Base-by-base conservation (phyloP, 2,113 vertebrate species). In the Tringa solitaria region DNA sequence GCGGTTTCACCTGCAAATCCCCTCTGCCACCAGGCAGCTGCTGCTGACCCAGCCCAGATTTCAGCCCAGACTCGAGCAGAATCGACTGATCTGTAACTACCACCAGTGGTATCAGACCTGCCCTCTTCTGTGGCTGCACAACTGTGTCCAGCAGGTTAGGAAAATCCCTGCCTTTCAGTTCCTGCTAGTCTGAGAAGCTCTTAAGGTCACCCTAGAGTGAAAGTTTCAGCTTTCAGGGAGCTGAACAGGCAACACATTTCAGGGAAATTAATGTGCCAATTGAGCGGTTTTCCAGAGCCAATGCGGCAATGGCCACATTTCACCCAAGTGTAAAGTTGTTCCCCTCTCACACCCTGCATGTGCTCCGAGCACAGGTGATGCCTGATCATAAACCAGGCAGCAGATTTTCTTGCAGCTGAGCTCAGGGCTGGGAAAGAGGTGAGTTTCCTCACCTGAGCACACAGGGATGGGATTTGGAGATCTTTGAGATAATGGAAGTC, bases 271-370 rank as follows among this genome's bases (percentile, higher is more conserved):
- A 41, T 0, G 2, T 8, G 84, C 77, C 84, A 89, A 84, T 59
- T 0, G 4, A 89, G 84, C 35, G 23, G 23, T 64, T 51, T 78
- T 18, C 50, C 64, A 54, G 69, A 89, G 54, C 68, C 57, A 77
- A 0, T 0, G 0, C 46, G 32, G 78, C 56, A 4, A 32, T 43
- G 63, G 30, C 63, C 2, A 0, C 21, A 5, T 14, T 43, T 61
- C n/a, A n/a, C 59, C 39, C 22, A 18, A 59, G 30, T 53, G 26
- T 39, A 18, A n/a, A 79, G 72, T 10, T 59, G 53, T 0, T 80
- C 41, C 26, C 41, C 57, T 43, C 74, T 72, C 63, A 9, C 57
- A 27, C 22, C 2, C 19, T 4, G 9, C 54, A 7, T 0, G 1
- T 61, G 24, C 2, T 6, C 39, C 16, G 21, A 39, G 64, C 53